phyloP scores from a whole-genome alignment of 2,113 vertebrate genomes.

The Microtus oregoni region DNA sequence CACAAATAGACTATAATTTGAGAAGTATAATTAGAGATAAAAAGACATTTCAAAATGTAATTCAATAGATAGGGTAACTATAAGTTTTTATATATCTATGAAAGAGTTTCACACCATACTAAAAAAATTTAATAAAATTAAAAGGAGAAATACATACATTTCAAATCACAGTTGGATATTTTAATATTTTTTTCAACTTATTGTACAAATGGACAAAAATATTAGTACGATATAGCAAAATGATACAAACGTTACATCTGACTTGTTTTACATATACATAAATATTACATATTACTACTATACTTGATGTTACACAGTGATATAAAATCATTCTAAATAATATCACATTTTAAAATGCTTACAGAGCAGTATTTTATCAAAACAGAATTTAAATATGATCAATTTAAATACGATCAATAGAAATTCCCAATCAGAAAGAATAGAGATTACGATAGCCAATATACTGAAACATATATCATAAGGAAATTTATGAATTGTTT shows the following conservation, averaged over 20 bases:
- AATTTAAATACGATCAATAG: conserved; percentile 35
- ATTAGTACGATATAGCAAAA: not conserved
- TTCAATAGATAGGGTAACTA: not conserved
- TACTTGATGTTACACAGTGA: not conserved
- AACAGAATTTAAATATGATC: not conserved
- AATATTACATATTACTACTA: not conserved
- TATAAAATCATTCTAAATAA: not conserved
- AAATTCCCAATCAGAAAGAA: conserved; percentile 26
- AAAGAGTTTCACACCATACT: not conserved
- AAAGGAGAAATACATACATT: not conserved
- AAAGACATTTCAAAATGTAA: conserved; percentile 15
- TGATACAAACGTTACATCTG: conserved; percentile 30
- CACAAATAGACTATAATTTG: not conserved
- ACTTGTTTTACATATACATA: not conserved
- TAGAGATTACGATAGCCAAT: not conserved
- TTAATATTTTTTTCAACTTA: conserved; percentile 15
- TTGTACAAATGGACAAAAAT: conserved; percentile 16
- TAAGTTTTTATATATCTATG: not conserved
- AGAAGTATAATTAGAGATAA: conserved; percentile 15
- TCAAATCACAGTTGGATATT: conserved; percentile 13
- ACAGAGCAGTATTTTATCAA: conserved; percentile 56
- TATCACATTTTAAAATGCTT: conserved; percentile 28
- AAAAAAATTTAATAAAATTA: conserved; percentile 3
- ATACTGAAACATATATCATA: conserved; percentile 36
- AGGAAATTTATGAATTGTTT: conserved; percentile 35